These are phyloP conservation scores for Hyposoter didymator DNA, from an alignment of 2,888 invertebrate genomes.

Conservation along the genomic window DNA sequence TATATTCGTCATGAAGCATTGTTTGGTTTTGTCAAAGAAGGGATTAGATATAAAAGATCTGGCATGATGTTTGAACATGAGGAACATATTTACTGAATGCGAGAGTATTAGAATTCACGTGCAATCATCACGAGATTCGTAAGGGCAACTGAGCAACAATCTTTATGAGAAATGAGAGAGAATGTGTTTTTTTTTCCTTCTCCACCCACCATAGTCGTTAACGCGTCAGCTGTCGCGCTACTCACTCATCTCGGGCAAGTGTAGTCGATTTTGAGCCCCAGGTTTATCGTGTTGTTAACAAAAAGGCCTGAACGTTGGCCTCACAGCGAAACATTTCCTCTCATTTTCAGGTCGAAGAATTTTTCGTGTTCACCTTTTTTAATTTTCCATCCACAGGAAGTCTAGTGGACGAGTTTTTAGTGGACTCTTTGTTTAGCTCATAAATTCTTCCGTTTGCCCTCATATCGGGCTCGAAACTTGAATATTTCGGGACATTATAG, in stretches of 20 bases:
- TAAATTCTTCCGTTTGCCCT: neutral
- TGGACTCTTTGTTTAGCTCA: neutral
- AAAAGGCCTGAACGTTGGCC: neutral
- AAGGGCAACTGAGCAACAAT: neutral
- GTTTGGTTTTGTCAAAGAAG: neutral
- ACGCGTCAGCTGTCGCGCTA: neutral
- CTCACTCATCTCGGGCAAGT: neutral
- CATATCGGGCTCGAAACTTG: neutral
- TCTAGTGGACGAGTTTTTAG: too few species aligned
- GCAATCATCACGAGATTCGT: neutral
- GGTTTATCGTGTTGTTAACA: neutral
- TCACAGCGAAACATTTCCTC: neutral
- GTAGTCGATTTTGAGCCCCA: neutral
- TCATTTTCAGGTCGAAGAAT: neutral
- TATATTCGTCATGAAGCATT: neutral
- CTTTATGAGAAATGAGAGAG: neutral
- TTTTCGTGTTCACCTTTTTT: neutral
- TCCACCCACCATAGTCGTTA: neutral
- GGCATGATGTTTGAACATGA: constrained; percentile 28
- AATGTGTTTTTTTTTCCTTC: neutral
- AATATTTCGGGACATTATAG: neutral
- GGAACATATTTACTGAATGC: neutral
- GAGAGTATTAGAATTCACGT: neutral
- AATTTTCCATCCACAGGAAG: neutral
- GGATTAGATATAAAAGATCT: constrained; percentile 14